Evolutionary conservation across 2,888 invertebrate genomes (phyloP), one percentile per base, ranked within the genome.

Genomic region (Andrena dorsata): DNA sequence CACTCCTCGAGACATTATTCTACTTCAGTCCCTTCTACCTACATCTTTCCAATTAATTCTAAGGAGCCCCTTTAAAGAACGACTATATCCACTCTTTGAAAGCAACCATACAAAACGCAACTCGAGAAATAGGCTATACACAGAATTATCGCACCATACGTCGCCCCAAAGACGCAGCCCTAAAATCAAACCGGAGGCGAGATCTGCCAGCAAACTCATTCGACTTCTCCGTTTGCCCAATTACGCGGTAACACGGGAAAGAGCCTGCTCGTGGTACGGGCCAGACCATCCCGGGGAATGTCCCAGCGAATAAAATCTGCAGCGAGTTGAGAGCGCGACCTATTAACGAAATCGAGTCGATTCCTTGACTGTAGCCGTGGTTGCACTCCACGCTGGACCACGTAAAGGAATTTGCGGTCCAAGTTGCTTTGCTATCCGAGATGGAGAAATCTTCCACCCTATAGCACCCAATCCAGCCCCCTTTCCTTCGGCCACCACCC

Each of bases 341-440:
- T 85, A 88, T 88, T 88, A 88, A 80, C 88, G 85, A 86, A 88
- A 88, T 88, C 88, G 88, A 86, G 86, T 82, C 85, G 79, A 73
- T 82, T 85, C 82, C 83, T 86, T 83, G 82, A 78, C 75, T 72
- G 68, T 75, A 82, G 78, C 77, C 70, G 75, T 66, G 86, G 83
- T 86, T 88, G 85, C 83, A 86, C 85, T 80, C 79, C 77, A 71
- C 51, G 79, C 81, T 60, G 85, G 82, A 84, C 87, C 85, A 77
- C 85, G 86, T 88, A 86, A 91, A 91, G 90, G 90, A 90, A 90
- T 91, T 90, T 90, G 91, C 87, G 91, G 91, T 89, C 83, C 86
- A 89, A 90, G 88, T 91, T 90, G 88, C 88, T 85, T 90, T 82
- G 86, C 86, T 85, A 76, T 85, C 82, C 80, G 89, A 89, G 89